These are phyloP conservation scores for Hypselothyrea guttata DNA, from an alignment of 2,888 invertebrate genomes.

Conservation along the genomic window DNA sequence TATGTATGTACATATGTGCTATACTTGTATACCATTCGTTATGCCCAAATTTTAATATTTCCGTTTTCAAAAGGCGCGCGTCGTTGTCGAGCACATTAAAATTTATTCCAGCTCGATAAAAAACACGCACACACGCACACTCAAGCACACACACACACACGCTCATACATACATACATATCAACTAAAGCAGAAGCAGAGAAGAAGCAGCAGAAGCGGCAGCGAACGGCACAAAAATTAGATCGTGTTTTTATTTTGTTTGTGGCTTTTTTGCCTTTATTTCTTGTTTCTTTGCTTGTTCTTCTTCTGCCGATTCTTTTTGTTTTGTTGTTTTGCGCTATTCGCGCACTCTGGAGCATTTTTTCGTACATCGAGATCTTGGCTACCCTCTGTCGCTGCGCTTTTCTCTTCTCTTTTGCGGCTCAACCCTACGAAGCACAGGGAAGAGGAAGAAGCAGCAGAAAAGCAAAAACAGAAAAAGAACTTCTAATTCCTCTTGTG, in stretches of 20 bases:
- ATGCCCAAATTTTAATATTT: conserved; percentile 65
- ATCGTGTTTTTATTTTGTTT: conserved; percentile 52
- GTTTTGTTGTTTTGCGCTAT: conserved; percentile 11
- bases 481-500: conserved; percentile 46
- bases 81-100: conserved; percentile 51
- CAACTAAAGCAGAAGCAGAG: conserved; percentile 16
- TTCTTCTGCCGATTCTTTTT: too few relatives aligned
- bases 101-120: conserved; percentile 61
- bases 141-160: conserved; percentile 17
- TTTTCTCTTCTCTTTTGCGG: too few relatives aligned
- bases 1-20: conserved; percentile 2
- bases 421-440: conserved; percentile 41
- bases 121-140: conserved; percentile 17
- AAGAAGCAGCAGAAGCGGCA: conserved; percentile 20
- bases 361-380: not conserved
- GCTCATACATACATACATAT: conserved; percentile 4
- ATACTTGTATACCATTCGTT: conserved; percentile 42
- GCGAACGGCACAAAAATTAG: conserved; percentile 40
- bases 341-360: conserved; percentile 1
- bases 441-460: conserved; percentile 3
- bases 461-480: not conserved
- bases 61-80: conserved; percentile 53
- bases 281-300: too few relatives aligned
- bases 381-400: too few relatives aligned
- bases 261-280: conserved; percentile 43